phyloP scores from a whole-genome alignment of 1,140 invertebrate species.

The Drosophila triauraria region DNA sequence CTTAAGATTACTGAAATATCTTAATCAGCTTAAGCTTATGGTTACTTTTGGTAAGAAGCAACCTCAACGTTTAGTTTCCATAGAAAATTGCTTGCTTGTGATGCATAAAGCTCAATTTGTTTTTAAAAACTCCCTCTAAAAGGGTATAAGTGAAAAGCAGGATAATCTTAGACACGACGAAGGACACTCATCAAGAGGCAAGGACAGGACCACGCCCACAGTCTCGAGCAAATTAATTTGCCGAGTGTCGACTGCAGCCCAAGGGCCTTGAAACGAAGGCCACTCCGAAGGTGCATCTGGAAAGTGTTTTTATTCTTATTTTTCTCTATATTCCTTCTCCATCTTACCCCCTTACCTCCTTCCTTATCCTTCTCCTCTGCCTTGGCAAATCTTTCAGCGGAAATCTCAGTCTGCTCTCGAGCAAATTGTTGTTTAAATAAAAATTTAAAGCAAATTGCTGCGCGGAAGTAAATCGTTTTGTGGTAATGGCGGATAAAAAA shows the following conservation, averaged over 20 bases:
- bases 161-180: not conserved
- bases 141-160: not conserved
- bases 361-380: not conserved
- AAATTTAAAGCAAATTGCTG: conserved; percentile 71
- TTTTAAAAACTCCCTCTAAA: not conserved
- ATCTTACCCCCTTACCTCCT: not conserved
- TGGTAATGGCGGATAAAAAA: conserved; percentile 74
- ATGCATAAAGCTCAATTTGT: not conserved
- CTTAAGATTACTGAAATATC: too few relatives aligned
- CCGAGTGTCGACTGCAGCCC: conserved; percentile 67
- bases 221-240: conserved; percentile 77
- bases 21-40: not conserved
- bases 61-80: too few relatives aligned
- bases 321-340: not conserved
- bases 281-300: conserved; percentile 40
- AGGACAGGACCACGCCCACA: conserved; percentile 58
- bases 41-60: too few relatives aligned
- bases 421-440: conserved; percentile 80
- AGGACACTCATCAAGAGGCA: conserved; percentile 35
- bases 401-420: conserved; percentile 59
- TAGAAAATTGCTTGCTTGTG: too few relatives aligned
- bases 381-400: conserved; percentile 25
- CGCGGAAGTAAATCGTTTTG: conserved; percentile 74
- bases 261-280: conserved; percentile 42
- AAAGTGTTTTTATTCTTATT: conserved; percentile 1